Percentiles rank a stretch among this genome's conserved stretches.
Conservation (phyloP, 1,140 invertebrate genomes). For the Pachypeltis micranthus region DNA sequence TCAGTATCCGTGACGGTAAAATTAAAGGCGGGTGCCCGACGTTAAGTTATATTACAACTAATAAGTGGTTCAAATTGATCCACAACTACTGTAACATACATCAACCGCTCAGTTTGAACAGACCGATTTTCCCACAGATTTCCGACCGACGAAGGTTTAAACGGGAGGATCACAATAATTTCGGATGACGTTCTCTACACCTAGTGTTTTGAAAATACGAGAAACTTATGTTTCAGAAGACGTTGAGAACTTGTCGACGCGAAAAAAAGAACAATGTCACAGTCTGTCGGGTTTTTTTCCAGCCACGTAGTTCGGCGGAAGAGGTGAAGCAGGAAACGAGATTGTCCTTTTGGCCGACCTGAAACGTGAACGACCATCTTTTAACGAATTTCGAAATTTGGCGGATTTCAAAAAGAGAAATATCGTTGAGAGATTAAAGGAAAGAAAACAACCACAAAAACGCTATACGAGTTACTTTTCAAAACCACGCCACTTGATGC, state of each 20-base stretch:
- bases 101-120: too few species aligned
- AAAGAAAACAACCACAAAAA: background rate
- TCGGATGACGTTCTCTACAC: too few species aligned
- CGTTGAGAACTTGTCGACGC: background rate
- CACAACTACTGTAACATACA: too few species aligned
- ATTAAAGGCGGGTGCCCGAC: too few species aligned
- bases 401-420: background rate
- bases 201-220: background rate
- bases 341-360: background rate
- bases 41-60: too few species aligned
- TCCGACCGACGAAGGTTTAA: too few species aligned
- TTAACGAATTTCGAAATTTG: background rate
- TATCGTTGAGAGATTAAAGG: background rate
- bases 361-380: background rate
- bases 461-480: too few species aligned
- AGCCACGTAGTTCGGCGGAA: background rate
- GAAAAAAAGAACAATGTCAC: background rate
- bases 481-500: too few species aligned
- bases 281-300: background rate
- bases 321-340: background rate
- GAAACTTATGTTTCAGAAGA: background rate
- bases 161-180: too few species aligned
- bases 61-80: too few species aligned
- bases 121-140: too few species aligned
- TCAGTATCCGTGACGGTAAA: too few species aligned